A percentile compares a stretch with the other conserved stretches of the same genome.
phyloP scores from a whole-genome alignment of 1,140 invertebrate species.

The Trachymyrmex cornetzi region DNA sequence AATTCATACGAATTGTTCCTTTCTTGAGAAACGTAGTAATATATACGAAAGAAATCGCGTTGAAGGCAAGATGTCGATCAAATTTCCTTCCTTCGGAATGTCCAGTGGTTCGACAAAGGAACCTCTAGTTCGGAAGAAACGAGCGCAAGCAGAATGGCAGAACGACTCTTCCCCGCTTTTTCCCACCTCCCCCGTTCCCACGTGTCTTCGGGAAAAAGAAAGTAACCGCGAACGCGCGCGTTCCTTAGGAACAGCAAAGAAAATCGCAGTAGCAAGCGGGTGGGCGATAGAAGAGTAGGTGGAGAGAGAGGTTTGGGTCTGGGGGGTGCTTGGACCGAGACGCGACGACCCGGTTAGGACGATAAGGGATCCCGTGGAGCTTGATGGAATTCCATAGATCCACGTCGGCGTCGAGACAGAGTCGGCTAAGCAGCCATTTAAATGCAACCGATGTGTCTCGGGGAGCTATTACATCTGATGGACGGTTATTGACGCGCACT shows the following conservation, averaged over 20 bases:
- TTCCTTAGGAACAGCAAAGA: conserved; percentile 67
- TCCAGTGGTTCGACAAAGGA: conserved; percentile 50
- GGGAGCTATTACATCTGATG: conserved; percentile 87
- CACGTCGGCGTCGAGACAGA: conserved; percentile 87
- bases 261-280: conserved; percentile 70
- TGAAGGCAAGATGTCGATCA: conserved; percentile 47
- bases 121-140: conserved; percentile 56
- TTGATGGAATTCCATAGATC: conserved; percentile 88
- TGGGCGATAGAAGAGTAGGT: conserved; percentile 25
- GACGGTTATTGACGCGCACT: conserved; percentile 87
- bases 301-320: conserved; percentile 58
- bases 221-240: conserved; percentile 68
- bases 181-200: background rate
- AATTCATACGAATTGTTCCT: background rate
- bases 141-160: conserved; percentile 40
- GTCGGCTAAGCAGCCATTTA: conserved; percentile 87
- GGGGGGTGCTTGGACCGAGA: conserved; percentile 75
- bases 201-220: conserved; percentile 30
- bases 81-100: conserved; percentile 47
- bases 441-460: conserved; percentile 87
- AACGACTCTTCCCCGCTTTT: conserved; percentile 13
- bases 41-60: conserved; percentile 17
- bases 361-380: conserved; percentile 86
- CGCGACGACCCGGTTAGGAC: conserved; percentile 84
- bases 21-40: conserved; percentile 7